Base-by-base conservation (phyloP, 2,797 vertebrate genomes). In the Chiroxiphia lanceolata region DNA sequence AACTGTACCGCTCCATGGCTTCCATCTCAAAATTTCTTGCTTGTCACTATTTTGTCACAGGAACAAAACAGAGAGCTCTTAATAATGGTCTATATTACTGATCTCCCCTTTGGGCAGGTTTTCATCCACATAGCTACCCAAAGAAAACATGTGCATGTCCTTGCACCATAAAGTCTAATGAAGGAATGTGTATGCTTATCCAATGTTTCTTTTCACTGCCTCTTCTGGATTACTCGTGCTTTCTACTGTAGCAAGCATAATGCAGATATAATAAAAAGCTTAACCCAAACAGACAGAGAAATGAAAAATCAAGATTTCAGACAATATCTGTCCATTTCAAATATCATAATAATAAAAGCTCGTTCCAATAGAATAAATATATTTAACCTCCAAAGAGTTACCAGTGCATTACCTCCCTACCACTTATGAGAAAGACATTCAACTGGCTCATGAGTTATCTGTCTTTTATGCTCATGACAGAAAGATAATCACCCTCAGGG, bases 231-330 rank as follows among this genome's bases (percentile, higher is more conserved):
- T 94, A 61, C 25, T 57, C 44, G 45, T 81, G 36, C 77, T 64
- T 96, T 93, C 74, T 67, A 57, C 70, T 77, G 29, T 93, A 88
- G 85, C 67, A 82, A 87, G 63, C 70, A 83, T 90, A 94, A 96
- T 95, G 88, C 91, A 93, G 81, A 71, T 77, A 90, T 74, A 94
- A 93, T 92, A 95, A 96, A 96, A 96, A 80, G 75, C 74, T 88
- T 90, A 94, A 94, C 57, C 60, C n/a, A 86, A 89, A 84, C 60
- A 87, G 83, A 67, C 17, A 90, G 78, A 60, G 56, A 89, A 94
- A 88, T 72, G 76, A 90, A 93, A 96, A 57, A 60, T 95, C 74
- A 76, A 83, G 57, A 96, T 96, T 95, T 95, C 93, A 78, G 83
- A 68, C 29, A 2, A 34, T 89, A 91, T 77, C 89, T 65, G 77